These are phyloP conservation scores for Euzophera pinguis DNA, from an alignment of 2,888 invertebrate species.

Conservation along the genomic window DNA sequence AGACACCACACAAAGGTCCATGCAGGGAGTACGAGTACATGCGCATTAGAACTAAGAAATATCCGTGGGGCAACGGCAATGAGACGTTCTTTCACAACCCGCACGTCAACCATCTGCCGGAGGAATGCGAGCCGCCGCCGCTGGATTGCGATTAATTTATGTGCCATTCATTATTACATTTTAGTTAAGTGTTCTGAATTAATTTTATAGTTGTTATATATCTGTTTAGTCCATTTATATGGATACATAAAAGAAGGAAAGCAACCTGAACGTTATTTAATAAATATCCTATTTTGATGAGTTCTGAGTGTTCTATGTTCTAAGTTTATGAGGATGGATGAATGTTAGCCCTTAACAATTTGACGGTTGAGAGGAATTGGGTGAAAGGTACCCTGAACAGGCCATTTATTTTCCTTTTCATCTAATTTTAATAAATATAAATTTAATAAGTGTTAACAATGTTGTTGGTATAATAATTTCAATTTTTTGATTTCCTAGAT, in stretches of 20 bases:
- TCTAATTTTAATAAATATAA: too few relatives aligned
- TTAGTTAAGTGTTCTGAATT: neutral
- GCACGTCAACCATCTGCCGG: conserved; percentile 78
- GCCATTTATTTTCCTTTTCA: too few relatives aligned
- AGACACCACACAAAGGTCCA: conserved; percentile 32
- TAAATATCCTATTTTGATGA: neutral
- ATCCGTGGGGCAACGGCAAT: conserved; percentile 95
- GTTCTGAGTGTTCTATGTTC: too few relatives aligned
- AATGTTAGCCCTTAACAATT: too few relatives aligned
- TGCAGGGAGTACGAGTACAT: conserved; percentile 86
- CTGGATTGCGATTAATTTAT: conserved; percentile 47
- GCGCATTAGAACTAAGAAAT: conserved; percentile 87
- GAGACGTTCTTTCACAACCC: conserved; percentile 92
- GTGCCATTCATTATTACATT: neutral
- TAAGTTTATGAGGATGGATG: too few relatives aligned
- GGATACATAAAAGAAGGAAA: conserved; percentile 8
- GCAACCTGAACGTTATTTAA: conserved; percentile 9
- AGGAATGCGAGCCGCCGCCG: conserved; percentile 54
- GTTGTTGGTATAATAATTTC: too few relatives aligned
- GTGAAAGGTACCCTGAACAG: too few relatives aligned
- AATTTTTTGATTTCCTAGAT: too few relatives aligned
- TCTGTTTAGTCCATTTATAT: too few relatives aligned
- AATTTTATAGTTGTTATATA: neutral
- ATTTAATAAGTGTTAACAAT: too few relatives aligned
- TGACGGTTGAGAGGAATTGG: too few relatives aligned